Evolutionary conservation across 2,797 vertebrate genomes (phyloP), one percentile per base, ranked within the genome.

Genomic region (Chiroxiphia lanceolata): DNA sequence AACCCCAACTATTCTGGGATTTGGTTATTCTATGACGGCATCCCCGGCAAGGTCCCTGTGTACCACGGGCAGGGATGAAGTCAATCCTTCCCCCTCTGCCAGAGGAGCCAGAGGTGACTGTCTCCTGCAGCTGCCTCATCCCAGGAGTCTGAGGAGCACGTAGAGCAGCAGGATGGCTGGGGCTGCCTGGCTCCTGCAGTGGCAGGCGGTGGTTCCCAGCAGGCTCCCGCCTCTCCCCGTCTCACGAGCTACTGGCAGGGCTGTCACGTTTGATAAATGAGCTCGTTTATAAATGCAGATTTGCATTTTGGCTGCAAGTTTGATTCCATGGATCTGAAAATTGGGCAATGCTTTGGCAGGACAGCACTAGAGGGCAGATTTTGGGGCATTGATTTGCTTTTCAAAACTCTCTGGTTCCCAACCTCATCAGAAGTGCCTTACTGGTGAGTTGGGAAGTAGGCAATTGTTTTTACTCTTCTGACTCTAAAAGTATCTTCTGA

Each of bases 11-110:
- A 0, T 13, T 20, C 1, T 5, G 16, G 68, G 26, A 13, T 8
- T 5, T 2, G 3, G 0, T 51, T 29, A 16, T 17, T 27, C 36
- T 5, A 0, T 51, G 60, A 3, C 51, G 29, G 38, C 45, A 45
- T 19, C 56, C 9, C 1, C 0, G 0, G 23, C 1, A 1, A 68
- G 86, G 77, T 67, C 17, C 0, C 82, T 0, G 8, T 1, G 2
- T 36, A 2, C 12, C 13, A 0, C n/a, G 21, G 27, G 8, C 21
- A 1, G 63, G 4, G 17, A 13, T 79, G 89, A 68, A 38, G 50
- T 47, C n/a, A 34, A 19, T 47, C 61, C 54, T 36, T 27, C 36
- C 44, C 25, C 12, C 23, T 16, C 36, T 89, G 60, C 44, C 51
- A 4, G 53, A 38, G 77, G 59, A 53, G 42, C 42, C 2, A 48